A percentile compares a stretch with the other conserved stretches of the same genome.
phyloP scores from a whole-genome alignment of 2,797 vertebrate species.

The Coregonus suidteri region DNA sequence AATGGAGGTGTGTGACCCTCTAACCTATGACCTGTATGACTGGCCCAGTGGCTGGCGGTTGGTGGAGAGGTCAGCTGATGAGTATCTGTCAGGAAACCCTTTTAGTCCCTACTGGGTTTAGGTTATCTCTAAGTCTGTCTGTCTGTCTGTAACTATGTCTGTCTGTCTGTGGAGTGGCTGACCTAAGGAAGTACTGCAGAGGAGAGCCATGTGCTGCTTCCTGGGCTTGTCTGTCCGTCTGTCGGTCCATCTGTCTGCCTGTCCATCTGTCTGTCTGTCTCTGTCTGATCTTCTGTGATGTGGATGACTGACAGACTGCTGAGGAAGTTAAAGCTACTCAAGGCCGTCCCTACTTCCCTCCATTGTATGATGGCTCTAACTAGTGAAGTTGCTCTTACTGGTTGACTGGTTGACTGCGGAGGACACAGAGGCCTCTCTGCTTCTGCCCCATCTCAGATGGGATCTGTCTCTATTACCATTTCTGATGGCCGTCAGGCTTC shows the following conservation, averaged over 20 bases:
- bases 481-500: not conserved
- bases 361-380: not conserved
- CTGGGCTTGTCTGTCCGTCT: not conserved
- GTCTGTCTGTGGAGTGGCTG: conserved; percentile 1
- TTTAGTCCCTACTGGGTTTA: not conserved
- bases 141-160: not conserved
- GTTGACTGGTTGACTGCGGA: not conserved
- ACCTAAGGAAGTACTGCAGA: not conserved
- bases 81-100: not conserved
- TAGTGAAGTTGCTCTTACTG: not conserved
- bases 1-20: not conserved
- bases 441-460: not conserved
- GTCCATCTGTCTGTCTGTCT: not conserved
- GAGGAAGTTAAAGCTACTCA: not conserved
- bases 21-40: conserved; percentile 4
- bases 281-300: not conserved
- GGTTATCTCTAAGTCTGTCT: not conserved
- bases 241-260: too few species aligned
- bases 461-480: not conserved
- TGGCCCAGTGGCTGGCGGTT: not conserved
- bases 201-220: not conserved
- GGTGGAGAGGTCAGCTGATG: conserved; percentile 1
- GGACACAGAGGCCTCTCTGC: not conserved
- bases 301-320: not conserved
- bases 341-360: not conserved